Evolutionary conservation across 2,888 invertebrate genomes (phyloP), one percentile per base, ranked within the genome.

Genomic region (Agrochola circellaris): DNA sequence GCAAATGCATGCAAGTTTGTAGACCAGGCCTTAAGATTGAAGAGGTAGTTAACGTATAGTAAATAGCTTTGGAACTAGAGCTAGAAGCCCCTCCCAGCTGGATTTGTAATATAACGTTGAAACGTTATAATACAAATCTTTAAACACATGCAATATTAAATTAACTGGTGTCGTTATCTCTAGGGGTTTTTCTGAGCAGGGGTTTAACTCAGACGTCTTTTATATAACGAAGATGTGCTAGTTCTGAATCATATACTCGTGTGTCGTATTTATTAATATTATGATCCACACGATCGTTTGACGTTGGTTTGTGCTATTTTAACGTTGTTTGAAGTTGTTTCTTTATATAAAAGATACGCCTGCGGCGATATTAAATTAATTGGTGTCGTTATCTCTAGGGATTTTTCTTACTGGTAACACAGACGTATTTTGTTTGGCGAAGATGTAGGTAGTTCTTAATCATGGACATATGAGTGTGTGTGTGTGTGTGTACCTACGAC

Each of bases 101-200:
- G n/a, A n/a, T n/a, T n/a, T n/a, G n/a, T n/a, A n/a, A n/a, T n/a
- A n/a, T n/a, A n/a, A n/a, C n/a, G n/a, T n/a, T n/a, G n/a, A n/a
- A 38, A 64, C 54, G 72, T 75, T 75, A 75, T 79, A 83, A 73
- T 84, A 70, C 54, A 79, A 48, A 79, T 83, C 66, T 84, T 82
- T 69, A 81, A 68, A 81, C 68, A 66, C 65, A 69, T 48, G 65
- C 60, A 34, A 65, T 73, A 80, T 73, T 75, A 80, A 73, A 84
- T 73, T 75, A 84, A 73, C 75, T 75, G 23, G 26, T 61, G 56
- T 26, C 48, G 26, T 65, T 71, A 72, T 45, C 68, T 69, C 56
- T 38, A 65, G 34, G 30, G 42, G n/a, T 60, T 79, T 83, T 30
- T 58, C 34, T 65, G 34, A 61, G 48, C 60, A 60, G 30, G 73